Percentiles rank a stretch among this genome's conserved stretches.
These are phyloP conservation scores for Thalpophila matura DNA, from an alignment of 2,888 invertebrate genomes.

Conservation along the genomic window DNA sequence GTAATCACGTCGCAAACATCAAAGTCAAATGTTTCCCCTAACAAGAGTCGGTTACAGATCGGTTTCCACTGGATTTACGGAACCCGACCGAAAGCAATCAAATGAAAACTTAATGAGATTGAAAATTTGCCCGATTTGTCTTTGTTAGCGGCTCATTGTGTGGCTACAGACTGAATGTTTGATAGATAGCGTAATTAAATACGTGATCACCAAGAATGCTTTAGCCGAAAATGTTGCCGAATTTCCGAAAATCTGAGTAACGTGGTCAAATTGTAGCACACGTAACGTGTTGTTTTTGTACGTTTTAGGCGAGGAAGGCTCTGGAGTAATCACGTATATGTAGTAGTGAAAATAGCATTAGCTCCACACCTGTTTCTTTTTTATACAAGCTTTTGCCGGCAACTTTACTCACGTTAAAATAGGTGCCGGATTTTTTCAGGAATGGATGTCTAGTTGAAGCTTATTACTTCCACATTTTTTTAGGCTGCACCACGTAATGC, in stretches of 20 bases:
- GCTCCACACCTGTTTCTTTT: slow-evolving; percentile 39
- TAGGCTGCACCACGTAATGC: slow-evolving; percentile 15
- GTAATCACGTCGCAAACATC: slow-evolving; percentile 41
- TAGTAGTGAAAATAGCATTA: slow-evolving; percentile 52
- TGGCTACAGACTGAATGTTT: slow-evolving; percentile 57
- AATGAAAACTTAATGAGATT: slow-evolving; percentile 70
- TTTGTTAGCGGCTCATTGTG: slow-evolving; percentile 65
- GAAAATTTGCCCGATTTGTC: slow-evolving; percentile 71
- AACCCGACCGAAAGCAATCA: slow-evolving; percentile 63
- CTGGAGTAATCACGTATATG: slow-evolving; percentile 46
- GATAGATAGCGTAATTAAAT: slow-evolving; percentile 58
- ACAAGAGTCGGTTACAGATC: slow-evolving; percentile 59
- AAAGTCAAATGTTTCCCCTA: slow-evolving; percentile 53
- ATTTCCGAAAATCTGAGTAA: slow-evolving; percentile 20
- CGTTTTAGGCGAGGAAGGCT: slow-evolving; percentile 23
- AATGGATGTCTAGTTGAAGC: slow-evolving; percentile 7
- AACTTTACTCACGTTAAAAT: slow-evolving; percentile 33
- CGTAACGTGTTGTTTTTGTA: slow-evolving; percentile 39
- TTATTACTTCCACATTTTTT: slow-evolving; percentile 28
- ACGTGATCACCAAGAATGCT: slow-evolving; percentile 23
- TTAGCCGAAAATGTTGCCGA: slow-evolving; percentile 20
- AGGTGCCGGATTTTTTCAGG: slow-evolving; percentile 18
- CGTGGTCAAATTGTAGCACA: background rate
- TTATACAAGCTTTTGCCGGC: slow-evolving; percentile 29
- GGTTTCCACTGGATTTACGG: slow-evolving; percentile 57